Evolutionary conservation across 2,797 vertebrate genomes (phyloP).

Genomic region (Distichodus sexfasciatus): DNA sequence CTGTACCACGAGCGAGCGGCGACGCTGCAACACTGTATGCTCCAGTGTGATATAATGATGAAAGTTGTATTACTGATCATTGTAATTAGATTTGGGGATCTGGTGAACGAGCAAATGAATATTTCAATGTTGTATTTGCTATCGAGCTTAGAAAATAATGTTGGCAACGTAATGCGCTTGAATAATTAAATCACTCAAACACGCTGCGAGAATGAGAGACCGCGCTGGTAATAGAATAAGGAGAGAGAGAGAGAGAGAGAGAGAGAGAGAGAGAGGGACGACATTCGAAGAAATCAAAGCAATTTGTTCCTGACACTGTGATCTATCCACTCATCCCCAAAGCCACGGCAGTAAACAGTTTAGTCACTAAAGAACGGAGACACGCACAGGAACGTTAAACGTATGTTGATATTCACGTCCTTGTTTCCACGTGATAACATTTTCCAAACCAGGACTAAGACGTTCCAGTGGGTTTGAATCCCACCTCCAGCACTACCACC

Average conservation of each 20-base stretch:
- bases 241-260: background rate
- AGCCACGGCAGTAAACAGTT: background rate
- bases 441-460: too few relatives aligned
- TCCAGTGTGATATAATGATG: background rate
- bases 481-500: too few relatives aligned
- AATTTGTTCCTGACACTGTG: background rate
- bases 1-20: background rate
- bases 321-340: background rate
- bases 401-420: too few relatives aligned
- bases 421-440: too few relatives aligned
- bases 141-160: slow-evolving; percentile 11
- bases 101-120: slow-evolving; percentile 18
- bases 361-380: too few relatives aligned
- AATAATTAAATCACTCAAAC: slow-evolving; percentile 16
- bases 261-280: background rate
- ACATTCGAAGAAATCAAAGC: background rate
- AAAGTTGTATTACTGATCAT: slow-evolving; percentile 7
- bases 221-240: background rate
- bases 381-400: too few relatives aligned
- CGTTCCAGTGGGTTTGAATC: too few relatives aligned
- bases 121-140: slow-evolving; percentile 10
- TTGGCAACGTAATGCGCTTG: background rate
- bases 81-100: slow-evolving; percentile 12
- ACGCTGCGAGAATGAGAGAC: background rate
- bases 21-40: background rate